Base-by-base conservation (phyloP, 1,140 invertebrate species). In the Drosophila sproati region DNA sequence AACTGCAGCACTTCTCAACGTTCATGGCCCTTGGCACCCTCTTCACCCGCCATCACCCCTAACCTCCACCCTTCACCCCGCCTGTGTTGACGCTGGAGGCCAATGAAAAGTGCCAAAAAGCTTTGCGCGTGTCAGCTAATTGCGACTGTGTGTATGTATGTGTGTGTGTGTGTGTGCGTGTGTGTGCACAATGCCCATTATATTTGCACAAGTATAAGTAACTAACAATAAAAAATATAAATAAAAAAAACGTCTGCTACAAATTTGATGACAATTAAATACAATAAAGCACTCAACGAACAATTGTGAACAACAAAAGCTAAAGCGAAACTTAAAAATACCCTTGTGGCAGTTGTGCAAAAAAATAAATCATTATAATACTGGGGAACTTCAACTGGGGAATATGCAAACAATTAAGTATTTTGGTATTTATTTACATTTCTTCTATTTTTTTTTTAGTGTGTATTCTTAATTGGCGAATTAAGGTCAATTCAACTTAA, bases 221-320 rank as follows among this genome's bases (percentile, higher is more conserved):
- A 70, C 57, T 71, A n/a, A 51, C 63, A 66, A 87, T 81, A 81
- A 85, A 80, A 61, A 50, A 77, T 63, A 20, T 1, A 20, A 20
- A 20, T 20, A 20, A 20, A 20, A 20, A 20, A 20, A 20, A 20
- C 20, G 43, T 51, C 64, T 64, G 62, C 54, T 37, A 41, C 62
- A 47, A 57, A 63, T 45, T 73, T 73, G 69, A 77, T 71, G 79
- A 45, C 80, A 88, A 87, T 83, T 82, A 70, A 69, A 68, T 41
- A 52, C 50, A 52, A 80, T 80, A 74, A 82, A 87, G 41, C 39
- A 43, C 68, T 76, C 29, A 61, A 37, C 52, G 48, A 62, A 51
- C 7, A 71, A 73, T 52, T 63, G 32, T 39, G 57, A 59, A n/a
- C 45, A 34, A 43, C 7, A 64, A 51, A 61, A 50, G 5, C 6